Percentiles rank a stretch among this genome's conserved stretches.
These are phyloP conservation scores for Chrysogorgia sp. DNA, from an alignment of 92 coral and sea anemone species.

Conservation along the genomic window DNA sequence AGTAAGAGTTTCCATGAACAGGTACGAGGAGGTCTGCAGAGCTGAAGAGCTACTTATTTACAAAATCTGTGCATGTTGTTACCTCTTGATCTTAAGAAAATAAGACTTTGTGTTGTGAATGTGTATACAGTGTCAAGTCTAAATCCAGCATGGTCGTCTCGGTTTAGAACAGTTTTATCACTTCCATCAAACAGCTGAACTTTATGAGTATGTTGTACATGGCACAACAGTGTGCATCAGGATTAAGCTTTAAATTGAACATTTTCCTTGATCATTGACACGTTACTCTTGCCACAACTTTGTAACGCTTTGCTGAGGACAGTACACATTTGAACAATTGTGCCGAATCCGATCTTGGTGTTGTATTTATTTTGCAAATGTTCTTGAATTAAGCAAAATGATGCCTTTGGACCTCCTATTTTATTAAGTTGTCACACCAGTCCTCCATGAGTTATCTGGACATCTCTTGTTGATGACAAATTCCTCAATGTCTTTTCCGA, in stretches of 20 bases:
- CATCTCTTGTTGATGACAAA: constrained; percentile 52
- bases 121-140: constrained; percentile 51
- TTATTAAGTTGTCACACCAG: constrained; percentile 59
- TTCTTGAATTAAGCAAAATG: constrained; percentile 58
- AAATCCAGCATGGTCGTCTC: constrained; percentile 51
- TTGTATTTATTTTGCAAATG: constrained; percentile 56
- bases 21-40: constrained; percentile 57
- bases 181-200: constrained; percentile 45
- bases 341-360: constrained; percentile 62
- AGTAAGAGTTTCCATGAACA: constrained; percentile 59
- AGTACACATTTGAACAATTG: constrained; percentile 57
- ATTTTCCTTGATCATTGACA: constrained; percentile 17
- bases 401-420: constrained; percentile 60
- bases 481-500: constrained; percentile 66
- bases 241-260: constrained; percentile 13
- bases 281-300: constrained; percentile 29
- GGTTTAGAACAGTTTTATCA: constrained; percentile 46
- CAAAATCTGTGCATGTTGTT: constrained; percentile 59
- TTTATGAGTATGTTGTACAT: constrained; percentile 49
- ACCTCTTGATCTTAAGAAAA: constrained; percentile 44
- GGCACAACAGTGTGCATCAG: constrained; percentile 24
- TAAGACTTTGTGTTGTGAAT: constrained; percentile 52
- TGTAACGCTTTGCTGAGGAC: constrained; percentile 43
- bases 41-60: constrained; percentile 56
- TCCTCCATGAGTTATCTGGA: constrained; percentile 67